These are phyloP conservation scores for Falco columbarius DNA, from an alignment of 2,797 vertebrate genomes.

Conservation along the genomic window DNA sequence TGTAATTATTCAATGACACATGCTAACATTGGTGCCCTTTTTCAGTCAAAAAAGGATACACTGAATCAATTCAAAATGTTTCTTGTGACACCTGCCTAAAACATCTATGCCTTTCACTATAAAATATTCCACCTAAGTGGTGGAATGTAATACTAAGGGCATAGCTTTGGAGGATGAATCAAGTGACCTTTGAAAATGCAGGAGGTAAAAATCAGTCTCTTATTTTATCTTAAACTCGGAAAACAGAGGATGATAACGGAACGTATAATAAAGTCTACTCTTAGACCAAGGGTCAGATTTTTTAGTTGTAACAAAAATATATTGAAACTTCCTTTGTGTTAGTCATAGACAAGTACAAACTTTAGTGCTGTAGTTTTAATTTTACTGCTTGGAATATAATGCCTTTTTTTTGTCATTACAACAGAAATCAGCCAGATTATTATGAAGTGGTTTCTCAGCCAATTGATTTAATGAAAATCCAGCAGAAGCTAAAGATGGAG, in stretches of 20 bases:
- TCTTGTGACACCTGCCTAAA: background rate
- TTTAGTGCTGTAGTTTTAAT: background rate
- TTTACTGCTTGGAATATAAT: background rate
- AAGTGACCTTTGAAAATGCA: background rate
- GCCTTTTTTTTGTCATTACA: slow-evolving; percentile 13
- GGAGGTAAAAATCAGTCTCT: background rate
- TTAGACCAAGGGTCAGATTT: background rate
- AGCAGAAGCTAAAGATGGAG: slow-evolving; percentile 99
- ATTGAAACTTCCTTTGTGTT: background rate
- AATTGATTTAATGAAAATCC: slow-evolving; percentile 99
- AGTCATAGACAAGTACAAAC: background rate
- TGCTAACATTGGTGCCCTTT: background rate
- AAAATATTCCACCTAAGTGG: background rate
- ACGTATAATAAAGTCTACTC: background rate
- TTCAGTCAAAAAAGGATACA: background rate
- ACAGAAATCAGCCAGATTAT: slow-evolving; percentile 98
- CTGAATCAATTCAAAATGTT: background rate
- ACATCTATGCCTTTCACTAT: background rate
- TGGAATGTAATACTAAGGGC: background rate
- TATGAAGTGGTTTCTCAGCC: slow-evolving; percentile 98
- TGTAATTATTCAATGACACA: background rate
- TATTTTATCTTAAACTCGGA: background rate
- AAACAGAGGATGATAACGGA: background rate
- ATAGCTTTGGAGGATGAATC: background rate
- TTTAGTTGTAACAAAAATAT: background rate